These are phyloP conservation scores for Macrochelys suwanniensis DNA, from an alignment of 2,797 vertebrate genomes.

Conservation along the genomic window DNA sequence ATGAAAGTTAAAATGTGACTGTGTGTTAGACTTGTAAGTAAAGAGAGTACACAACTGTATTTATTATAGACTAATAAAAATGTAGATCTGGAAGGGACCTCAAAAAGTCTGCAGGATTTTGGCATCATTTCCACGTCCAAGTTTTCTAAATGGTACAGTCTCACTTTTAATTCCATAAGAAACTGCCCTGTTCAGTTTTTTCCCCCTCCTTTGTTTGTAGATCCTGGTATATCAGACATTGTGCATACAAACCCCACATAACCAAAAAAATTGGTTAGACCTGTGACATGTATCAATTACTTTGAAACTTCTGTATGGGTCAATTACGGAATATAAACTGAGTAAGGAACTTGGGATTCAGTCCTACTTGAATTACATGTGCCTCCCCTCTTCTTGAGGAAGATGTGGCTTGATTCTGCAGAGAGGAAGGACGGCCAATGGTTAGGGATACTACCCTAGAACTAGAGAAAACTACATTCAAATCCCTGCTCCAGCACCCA, in stretches of 20 bases:
- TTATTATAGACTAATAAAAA: not conserved
- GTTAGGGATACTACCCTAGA: not conserved
- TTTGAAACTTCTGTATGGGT: not conserved
- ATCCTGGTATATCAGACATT: not conserved
- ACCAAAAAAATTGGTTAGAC: not conserved
- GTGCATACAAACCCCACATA: not conserved
- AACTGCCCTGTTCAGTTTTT: not conserved
- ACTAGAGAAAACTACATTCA: not conserved
- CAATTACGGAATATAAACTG: not conserved
- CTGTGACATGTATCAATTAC: not conserved
- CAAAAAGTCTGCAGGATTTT: not conserved
- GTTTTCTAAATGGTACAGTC: not conserved
- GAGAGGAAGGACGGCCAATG: not conserved
- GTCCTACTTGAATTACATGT: not conserved
- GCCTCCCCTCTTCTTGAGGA: fast-evolving
- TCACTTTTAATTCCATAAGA: not conserved
- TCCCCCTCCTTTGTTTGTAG: not conserved
- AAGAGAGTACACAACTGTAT: not conserved
- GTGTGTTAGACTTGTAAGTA: not conserved
- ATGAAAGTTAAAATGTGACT: not conserved
- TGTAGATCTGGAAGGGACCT: not conserved
- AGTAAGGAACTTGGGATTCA: not conserved
- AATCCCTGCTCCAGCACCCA: not conserved
- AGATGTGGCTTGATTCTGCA: not conserved
- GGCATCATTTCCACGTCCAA: not conserved